phyloP scores from a whole-genome alignment of 2,113 vertebrate species.

The Malurus elegans region DNA sequence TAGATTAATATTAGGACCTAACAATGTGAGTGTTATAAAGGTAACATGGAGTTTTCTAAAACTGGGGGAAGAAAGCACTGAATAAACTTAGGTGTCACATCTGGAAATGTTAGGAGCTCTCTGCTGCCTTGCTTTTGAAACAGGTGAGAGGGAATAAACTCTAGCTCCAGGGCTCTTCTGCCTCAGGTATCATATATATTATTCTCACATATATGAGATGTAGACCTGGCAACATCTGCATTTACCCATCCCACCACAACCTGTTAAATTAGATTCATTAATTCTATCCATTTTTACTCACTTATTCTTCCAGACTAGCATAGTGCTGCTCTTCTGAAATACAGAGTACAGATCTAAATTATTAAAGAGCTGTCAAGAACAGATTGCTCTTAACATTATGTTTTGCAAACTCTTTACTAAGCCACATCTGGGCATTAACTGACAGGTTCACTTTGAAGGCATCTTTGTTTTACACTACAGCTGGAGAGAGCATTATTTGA shows the following conservation, averaged over 20 bases:
- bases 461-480: not conserved
- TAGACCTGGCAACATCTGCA: not conserved
- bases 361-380: not conserved
- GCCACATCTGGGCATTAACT: not conserved
- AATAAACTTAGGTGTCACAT: not conserved
- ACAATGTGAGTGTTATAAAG: not conserved
- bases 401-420: not conserved
- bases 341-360: not conserved
- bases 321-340: not conserved
- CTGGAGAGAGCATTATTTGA: not conserved
- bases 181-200: not conserved
- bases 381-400: not conserved
- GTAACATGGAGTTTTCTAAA: not conserved
- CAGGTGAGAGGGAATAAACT: not conserved
- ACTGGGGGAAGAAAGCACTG: not conserved
- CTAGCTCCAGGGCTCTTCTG: not conserved
- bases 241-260: accelerated
- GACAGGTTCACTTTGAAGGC: not conserved
- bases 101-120: not conserved
- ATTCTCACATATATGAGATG: accelerated
- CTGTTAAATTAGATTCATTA: not conserved
- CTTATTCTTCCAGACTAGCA: not conserved
- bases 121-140: not conserved
- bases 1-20: not conserved
- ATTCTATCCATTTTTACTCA: not conserved